phyloP scores from a whole-genome alignment of 1,140 invertebrate species.

The Octopus sinensis region DNA sequence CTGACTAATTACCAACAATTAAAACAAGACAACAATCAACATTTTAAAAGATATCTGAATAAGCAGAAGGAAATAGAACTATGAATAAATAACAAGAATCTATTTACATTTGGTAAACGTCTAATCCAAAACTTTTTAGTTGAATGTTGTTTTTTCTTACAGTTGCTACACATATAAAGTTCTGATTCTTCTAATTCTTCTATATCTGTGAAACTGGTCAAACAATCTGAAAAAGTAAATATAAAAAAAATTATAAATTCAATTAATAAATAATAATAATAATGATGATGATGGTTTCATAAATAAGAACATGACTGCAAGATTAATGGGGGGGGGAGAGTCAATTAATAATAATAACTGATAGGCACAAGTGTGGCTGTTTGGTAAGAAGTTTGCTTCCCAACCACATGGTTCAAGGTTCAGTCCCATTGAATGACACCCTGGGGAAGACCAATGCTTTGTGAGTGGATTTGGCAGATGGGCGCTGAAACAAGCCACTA shows the following conservation, averaged over 20 bases:
- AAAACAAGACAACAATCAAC: not conserved
- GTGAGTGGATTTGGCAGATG: no score
- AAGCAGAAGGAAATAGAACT: not conserved
- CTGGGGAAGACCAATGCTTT: no score
- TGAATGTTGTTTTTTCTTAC: constrained; percentile 76
- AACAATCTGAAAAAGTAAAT: constrained; percentile 63
- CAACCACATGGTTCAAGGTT: no score
- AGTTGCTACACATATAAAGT: constrained; percentile 78
- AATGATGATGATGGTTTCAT: no score
- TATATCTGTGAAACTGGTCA: constrained; percentile 74
- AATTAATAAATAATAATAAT: not conserved
- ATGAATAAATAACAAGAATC: not conserved
- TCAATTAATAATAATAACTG: no score
- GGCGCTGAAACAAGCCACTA: no score
- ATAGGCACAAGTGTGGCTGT: no score
- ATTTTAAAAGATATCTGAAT: not conserved
- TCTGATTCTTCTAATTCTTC: constrained; percentile 81
- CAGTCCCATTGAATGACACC: no score
- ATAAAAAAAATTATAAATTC: not conserved
- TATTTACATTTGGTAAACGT: constrained; percentile 73
- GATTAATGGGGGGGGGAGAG: no score
- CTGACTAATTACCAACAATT: not conserved
- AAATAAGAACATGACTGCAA: no score
- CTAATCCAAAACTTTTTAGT: constrained; percentile 84
- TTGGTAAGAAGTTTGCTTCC: no score